Conservation (phyloP, 1,140 invertebrate species). For the Neodiprion virginianus region DNA sequence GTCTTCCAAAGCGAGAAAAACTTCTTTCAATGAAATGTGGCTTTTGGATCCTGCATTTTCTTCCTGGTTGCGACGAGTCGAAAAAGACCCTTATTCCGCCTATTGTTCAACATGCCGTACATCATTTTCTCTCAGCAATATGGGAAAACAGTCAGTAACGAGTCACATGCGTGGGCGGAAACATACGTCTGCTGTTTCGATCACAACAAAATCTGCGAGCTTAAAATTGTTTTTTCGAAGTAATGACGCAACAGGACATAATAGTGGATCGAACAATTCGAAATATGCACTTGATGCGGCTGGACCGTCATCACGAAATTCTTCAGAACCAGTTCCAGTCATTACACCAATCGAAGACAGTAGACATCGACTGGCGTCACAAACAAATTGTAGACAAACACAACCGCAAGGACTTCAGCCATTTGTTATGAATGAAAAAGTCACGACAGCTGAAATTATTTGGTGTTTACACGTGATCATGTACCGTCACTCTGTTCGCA, state of each 20-base stretch:
- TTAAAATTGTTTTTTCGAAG: background rate
- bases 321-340: background rate
- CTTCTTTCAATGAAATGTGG: background rate
- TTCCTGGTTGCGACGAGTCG: background rate
- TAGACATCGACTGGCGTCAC: background rate
- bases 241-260: background rate
- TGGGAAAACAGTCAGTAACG: background rate
- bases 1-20: conserved; percentile 7
- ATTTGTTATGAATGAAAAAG: conserved; percentile 26
- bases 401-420: conserved; percentile 1
- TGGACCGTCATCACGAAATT: background rate
- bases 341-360: background rate
- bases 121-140: background rate
- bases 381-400: background rate
- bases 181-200: background rate
- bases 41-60: background rate
- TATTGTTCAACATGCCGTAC: background rate
- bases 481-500: conserved; percentile 24
- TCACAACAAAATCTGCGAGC: background rate
- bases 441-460: conserved; percentile 33
- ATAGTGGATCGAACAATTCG: too few relatives aligned
- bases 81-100: background rate
- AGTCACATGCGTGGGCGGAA: conserved; percentile 6
- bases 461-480: conserved; percentile 26
- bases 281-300: background rate